These are phyloP conservation scores for Drosophila nr. fundita DNA, from an alignment of 2,888 invertebrate species.

Conservation along the genomic window DNA sequence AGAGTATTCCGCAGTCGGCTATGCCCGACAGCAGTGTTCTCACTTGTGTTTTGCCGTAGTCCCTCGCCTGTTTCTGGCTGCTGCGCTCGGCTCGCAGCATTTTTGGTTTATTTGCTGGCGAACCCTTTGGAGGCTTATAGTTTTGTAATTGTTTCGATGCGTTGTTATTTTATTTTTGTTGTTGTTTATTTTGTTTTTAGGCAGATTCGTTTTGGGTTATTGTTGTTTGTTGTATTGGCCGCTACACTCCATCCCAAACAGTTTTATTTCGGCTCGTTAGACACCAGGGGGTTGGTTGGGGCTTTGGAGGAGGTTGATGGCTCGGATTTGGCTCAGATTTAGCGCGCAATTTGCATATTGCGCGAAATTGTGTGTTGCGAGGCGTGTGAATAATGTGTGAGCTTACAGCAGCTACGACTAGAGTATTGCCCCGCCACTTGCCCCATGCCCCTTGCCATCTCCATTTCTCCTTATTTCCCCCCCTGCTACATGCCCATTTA, in stretches of 20 bases:
- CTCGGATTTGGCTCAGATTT: conserved; percentile 43
- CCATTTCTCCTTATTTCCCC: background rate
- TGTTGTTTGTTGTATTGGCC: background rate
- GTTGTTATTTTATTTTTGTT: conserved; percentile 54
- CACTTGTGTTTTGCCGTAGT: background rate
- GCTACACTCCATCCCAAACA: conserved; percentile 44
- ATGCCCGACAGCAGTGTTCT: background rate
- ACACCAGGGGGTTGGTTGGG: background rate
- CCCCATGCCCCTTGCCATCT: background rate
- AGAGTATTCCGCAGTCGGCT: background rate
- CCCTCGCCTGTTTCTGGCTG: conserved; percentile 10
- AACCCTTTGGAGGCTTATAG: conserved; percentile 79
- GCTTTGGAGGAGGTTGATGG: background rate
- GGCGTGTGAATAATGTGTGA: conserved; percentile 80
- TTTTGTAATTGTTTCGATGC: conserved; percentile 77
- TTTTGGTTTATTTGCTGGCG: conserved; percentile 67
- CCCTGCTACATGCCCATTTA: background rate
- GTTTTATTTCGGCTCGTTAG: conserved; percentile 43
- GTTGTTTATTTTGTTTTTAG: conserved; percentile 54
- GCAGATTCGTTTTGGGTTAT: conserved; percentile 55
- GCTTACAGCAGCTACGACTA: conserved; percentile 55
- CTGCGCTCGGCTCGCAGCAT: conserved; percentile 22
- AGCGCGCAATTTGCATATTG: conserved; percentile 70
- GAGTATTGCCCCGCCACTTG: background rate
- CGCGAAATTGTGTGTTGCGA: conserved; percentile 73